Evolutionary conservation across 53 echinoderm and acorn worm genomes (phyloP).

Genomic region (Pentamera pediparva): DNA sequence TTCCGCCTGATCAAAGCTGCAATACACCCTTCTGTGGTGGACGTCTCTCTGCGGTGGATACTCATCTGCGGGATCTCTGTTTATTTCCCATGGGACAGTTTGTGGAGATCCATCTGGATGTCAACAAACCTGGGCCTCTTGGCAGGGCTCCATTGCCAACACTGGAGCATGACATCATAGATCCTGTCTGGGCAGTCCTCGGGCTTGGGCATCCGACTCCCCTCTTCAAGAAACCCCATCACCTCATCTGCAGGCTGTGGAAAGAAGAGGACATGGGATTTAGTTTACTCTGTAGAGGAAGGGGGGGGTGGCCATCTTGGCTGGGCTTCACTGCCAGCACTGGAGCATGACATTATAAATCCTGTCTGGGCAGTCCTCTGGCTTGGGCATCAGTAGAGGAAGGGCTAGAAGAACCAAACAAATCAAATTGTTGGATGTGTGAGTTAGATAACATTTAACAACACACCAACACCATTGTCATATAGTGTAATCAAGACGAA

Average conservation of each 20-base stretch:
- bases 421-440: no score
- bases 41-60: no score
- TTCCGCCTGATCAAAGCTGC: no score
- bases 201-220: slow-evolving; percentile 79
- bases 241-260: slow-evolving; percentile 86
- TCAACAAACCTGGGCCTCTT: slow-evolving; percentile 56
- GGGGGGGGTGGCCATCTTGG: no score
- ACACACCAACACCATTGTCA: no score
- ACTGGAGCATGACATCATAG: slow-evolving; percentile 56
- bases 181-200: slow-evolving; percentile 77
- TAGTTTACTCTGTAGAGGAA: no score
- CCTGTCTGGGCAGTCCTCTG: slow-evolving; percentile 75
- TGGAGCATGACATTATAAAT: slow-evolving; percentile 59
- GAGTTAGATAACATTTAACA: no score
- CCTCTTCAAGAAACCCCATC: slow-evolving; percentile 64
- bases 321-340: slow-evolving; percentile 78
- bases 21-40: no score
- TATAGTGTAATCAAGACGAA: no score
- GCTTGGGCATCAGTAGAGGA: slow-evolving; percentile 87
- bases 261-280: not conserved
- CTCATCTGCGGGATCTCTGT: no score
- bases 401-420: no score
- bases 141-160: slow-evolving; percentile 58
- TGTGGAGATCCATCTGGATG: slow-evolving; percentile 17
- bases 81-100: not conserved